Conservation (phyloP, 2,888 invertebrate genomes). For the Drosophila melanosoma region DNA sequence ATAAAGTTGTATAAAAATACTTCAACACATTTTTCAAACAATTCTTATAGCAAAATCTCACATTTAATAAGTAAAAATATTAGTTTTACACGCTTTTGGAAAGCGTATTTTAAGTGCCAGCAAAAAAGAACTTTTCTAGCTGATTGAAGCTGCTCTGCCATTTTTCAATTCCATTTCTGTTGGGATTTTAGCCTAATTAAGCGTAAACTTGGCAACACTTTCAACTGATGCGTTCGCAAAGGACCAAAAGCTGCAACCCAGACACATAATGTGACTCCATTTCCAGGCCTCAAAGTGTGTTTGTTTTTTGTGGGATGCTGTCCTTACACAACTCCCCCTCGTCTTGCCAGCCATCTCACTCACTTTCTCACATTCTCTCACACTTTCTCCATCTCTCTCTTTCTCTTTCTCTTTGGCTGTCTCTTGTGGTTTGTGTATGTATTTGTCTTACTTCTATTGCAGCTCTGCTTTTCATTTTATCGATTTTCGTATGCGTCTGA, state of each 20-base stretch:
- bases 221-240: constrained; percentile 33
- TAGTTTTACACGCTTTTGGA: neutral
- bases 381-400: neutral
- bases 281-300: constrained; percentile 28
- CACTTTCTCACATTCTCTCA: neutral
- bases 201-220: constrained; percentile 77
- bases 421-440: constrained; percentile 6
- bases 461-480: constrained; percentile 64
- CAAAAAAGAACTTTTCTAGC: neutral
- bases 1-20: no score
- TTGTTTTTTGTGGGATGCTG: constrained; percentile 44
- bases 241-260: constrained; percentile 28
- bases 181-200: constrained; percentile 75
- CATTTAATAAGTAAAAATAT: neutral
- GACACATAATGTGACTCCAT: constrained; percentile 44
- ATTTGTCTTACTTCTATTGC: constrained; percentile 15
- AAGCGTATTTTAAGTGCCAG: neutral
- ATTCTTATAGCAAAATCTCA: neutral
- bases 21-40: no score
- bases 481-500: constrained; percentile 63
- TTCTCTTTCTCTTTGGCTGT: constrained; percentile 1
- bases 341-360: neutral
- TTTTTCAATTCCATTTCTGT: constrained; percentile 30
- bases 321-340: constrained; percentile 22
- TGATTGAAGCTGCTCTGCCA: neutral